phyloP scores from a whole-genome alignment of 2,113 vertebrate genomes.

The Gymnogyps californianus region DNA sequence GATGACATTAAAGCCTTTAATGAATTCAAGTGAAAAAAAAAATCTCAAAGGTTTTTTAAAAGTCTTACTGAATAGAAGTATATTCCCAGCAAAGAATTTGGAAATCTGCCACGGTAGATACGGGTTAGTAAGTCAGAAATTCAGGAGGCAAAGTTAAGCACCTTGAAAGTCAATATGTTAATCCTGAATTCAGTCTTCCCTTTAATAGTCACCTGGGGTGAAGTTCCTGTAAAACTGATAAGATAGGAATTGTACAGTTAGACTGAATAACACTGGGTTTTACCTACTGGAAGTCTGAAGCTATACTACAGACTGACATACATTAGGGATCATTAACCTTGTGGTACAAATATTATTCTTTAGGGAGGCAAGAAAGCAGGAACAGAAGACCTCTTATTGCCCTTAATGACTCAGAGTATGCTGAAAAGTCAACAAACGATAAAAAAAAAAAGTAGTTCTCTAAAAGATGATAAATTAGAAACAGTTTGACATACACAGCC shows the following conservation, averaged over 20 bases:
- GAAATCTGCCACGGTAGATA: not conserved
- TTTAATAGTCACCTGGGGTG: not conserved
- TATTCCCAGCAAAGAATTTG: not conserved
- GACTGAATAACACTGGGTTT: not conserved
- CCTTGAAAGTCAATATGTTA: not conserved
- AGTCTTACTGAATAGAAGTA: not conserved
- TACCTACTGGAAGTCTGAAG: not conserved
- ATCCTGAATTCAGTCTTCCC: not conserved
- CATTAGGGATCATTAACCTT: not conserved
- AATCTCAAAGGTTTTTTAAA: not conserved
- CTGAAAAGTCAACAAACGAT: not conserved
- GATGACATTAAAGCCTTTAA: constrained; percentile 24
- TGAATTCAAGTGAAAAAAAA: not conserved
- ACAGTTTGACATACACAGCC: not conserved
- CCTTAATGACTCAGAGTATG: not conserved
- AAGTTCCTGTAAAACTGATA: not conserved
- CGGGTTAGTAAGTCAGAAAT: not conserved
- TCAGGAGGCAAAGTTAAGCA: not conserved
- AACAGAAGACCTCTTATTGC: not conserved
- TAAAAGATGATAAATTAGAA: not conserved
- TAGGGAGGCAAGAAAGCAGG: not conserved
- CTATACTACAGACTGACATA: not conserved
- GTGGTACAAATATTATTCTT: not conserved
- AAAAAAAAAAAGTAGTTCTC: not conserved
- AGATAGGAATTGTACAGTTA: not conserved